These are phyloP conservation scores for Trichosurus vulpecula DNA, from an alignment of 2,797 vertebrate genomes.

Conservation along the genomic window DNA sequence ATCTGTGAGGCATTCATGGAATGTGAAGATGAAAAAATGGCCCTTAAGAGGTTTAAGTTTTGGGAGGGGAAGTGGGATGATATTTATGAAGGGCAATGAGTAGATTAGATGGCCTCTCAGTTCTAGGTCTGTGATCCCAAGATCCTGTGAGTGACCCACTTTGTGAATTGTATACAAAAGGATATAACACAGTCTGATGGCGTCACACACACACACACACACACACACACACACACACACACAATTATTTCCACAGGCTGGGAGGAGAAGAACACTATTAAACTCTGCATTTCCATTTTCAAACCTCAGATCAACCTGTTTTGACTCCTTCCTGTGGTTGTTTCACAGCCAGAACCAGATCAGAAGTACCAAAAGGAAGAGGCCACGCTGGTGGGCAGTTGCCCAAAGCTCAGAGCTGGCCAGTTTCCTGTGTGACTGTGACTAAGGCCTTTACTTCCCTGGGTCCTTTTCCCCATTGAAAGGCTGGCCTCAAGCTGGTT, in stretches of 20 bases:
- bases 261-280: background rate
- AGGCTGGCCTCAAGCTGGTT: slow-evolving; percentile 5
- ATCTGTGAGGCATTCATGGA: no score
- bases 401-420: background rate
- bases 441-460: background rate
- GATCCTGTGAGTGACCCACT: background rate
- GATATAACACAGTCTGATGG: background rate
- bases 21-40: no score
- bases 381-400: background rate
- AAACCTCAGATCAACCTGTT: background rate
- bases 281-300: background rate
- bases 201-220: no score
- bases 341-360: background rate
- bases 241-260: background rate
- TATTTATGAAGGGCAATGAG: no score
- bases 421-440: background rate
- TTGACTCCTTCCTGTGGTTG: background rate
- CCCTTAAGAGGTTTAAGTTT: no score
- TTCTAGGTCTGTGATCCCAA: no score
- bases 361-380: background rate
- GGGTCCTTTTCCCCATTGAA: slow-evolving; percentile 11
- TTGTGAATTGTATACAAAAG: no score
- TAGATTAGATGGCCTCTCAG: no score
- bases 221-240: no score
- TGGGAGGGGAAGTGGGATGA: no score